Conservation (phyloP, 1,140 invertebrate species). For the Stenopsyche tienmushanensis region DNA sequence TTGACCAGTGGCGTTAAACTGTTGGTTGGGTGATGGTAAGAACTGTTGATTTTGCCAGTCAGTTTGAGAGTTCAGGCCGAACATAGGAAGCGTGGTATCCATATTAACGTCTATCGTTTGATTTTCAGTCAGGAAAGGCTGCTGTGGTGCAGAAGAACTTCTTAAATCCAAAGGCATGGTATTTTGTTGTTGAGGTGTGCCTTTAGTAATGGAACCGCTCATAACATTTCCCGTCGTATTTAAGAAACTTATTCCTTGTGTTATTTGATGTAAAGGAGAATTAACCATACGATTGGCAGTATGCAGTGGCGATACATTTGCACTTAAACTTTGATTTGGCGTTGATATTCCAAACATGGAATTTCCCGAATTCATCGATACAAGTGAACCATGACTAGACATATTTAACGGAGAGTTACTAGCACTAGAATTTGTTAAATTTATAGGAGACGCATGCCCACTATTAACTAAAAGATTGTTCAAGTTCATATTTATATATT, state of each 20-base stretch:
- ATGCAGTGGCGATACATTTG: slow-evolving; percentile 35
- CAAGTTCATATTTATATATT: slow-evolving; percentile 20
- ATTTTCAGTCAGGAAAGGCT: slow-evolving; percentile 43
- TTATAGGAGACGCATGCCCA: slow-evolving; percentile 42
- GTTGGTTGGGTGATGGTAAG: slow-evolving; percentile 4
- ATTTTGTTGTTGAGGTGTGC: slow-evolving; percentile 59
- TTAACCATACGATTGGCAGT: slow-evolving; percentile 26
- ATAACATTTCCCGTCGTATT: slow-evolving; percentile 54
- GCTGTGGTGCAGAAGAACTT: slow-evolving; percentile 42
- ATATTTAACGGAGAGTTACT: slow-evolving; percentile 33
- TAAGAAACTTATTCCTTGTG: slow-evolving; percentile 61
- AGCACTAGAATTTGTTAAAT: slow-evolving; percentile 30
- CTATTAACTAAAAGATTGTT: slow-evolving; percentile 36
- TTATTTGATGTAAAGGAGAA: slow-evolving; percentile 50
- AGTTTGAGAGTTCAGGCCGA: slow-evolving; percentile 5
- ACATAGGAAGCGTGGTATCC: slow-evolving; percentile 30
- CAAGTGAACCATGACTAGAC: slow-evolving; percentile 25
- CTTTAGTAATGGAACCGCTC: slow-evolving; percentile 74
- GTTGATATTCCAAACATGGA: slow-evolving; percentile 28
- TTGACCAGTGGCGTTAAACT: slow-evolving; percentile 23
- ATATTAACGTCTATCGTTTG: slow-evolving; percentile 33
- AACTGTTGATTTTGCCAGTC: slow-evolving; percentile 33
- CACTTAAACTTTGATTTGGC: slow-evolving; percentile 30
- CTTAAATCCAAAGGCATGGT: slow-evolving; percentile 54
- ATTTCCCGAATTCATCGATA: slow-evolving; percentile 22